A percentile compares a stretch with the other conserved stretches of the same genome.
Evolutionary conservation across 2,888 invertebrate species (phyloP).

Genomic region (Caenorhabditis drosophilae): DNA sequence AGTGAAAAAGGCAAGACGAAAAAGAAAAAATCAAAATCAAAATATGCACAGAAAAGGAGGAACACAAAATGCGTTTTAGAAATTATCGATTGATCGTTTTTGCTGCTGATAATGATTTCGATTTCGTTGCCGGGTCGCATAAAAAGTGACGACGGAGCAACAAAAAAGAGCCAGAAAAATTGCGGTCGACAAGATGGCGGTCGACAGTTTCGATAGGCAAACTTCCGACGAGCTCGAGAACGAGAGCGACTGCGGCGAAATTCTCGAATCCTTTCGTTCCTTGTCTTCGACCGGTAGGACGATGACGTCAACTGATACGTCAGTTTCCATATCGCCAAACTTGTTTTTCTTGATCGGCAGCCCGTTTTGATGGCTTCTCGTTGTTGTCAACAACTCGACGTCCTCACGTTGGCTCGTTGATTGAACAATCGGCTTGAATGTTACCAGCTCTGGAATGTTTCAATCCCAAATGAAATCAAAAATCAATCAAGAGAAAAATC

Average conservation of each 20-base stretch:
- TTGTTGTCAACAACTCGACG: too few species aligned
- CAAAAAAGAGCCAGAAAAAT: conserved; percentile 19
- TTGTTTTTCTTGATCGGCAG: too few species aligned
- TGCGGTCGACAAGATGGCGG: conserved; percentile 21
- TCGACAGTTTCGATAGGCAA: conserved; percentile 27
- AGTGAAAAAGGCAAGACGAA: not conserved
- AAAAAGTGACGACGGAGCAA: conserved; percentile 19
- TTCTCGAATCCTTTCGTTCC: conserved; percentile 26
- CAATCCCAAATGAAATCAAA: not conserved
- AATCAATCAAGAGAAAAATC: not conserved
- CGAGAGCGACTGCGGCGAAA: conserved; percentile 27
- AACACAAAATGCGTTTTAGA: not conserved
- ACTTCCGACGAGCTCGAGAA: conserved; percentile 33
- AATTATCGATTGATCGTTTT: not conserved
- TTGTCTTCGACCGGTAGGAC: conserved; percentile 58
- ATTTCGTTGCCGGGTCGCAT: conserved; percentile 19
- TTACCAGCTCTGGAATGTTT: conserved; percentile 25
- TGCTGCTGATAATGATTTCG: not conserved
- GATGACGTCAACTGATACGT: conserved; percentile 62
- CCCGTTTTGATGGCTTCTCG: too few species aligned
- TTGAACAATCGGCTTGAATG: conserved; percentile 21
- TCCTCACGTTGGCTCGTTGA: too few species aligned
- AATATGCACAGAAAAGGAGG: not conserved
- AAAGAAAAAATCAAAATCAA: not conserved
- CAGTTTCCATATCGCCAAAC: conserved; percentile 61